phyloP scores from a whole-genome alignment of 2,888 invertebrate species.

The Imbricaverruca yamaguchii region DNA sequence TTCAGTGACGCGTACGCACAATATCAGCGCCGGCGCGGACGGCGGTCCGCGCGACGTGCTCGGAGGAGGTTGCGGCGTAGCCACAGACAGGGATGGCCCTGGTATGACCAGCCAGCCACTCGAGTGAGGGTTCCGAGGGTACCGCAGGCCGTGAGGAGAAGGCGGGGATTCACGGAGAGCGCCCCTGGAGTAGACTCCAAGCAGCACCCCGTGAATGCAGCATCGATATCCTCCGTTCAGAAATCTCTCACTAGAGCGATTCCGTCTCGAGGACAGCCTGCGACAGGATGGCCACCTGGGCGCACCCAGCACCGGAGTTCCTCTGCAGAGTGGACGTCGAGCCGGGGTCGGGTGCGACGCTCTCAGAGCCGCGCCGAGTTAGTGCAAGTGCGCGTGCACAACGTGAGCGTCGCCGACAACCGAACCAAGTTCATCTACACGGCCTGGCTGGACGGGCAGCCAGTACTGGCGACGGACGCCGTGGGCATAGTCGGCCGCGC shows the following conservation, averaged over 20 bases:
- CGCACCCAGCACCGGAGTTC: no score
- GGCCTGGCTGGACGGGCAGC: neutral
- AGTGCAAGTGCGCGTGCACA: conserved; percentile 15
- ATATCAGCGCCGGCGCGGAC: neutral
- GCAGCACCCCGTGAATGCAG: no score
- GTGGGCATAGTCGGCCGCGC: neutral
- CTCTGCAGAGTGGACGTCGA: no score
- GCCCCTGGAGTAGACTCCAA: no score
- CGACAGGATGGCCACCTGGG: no score
- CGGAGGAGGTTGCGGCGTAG: neutral
- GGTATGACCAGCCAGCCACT: neutral
- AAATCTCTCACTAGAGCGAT: no score
- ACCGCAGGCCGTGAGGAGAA: no score
- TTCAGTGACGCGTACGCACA: neutral
- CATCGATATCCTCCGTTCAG: no score
- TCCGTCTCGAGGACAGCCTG: no score
- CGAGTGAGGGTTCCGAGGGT: no score
- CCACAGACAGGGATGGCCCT: neutral
- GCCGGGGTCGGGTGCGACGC: neutral
- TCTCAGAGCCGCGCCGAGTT: neutral
- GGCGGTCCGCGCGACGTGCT: neutral
- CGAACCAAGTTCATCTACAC: neutral
- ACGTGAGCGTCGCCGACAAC: neutral
- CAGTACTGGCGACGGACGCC: neutral
- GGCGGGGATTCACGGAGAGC: no score